A percentile compares a stretch with the other conserved stretches of the same genome.
Evolutionary conservation across 2,797 vertebrate species (phyloP).

Genomic region (Furcifer pardalis): DNA sequence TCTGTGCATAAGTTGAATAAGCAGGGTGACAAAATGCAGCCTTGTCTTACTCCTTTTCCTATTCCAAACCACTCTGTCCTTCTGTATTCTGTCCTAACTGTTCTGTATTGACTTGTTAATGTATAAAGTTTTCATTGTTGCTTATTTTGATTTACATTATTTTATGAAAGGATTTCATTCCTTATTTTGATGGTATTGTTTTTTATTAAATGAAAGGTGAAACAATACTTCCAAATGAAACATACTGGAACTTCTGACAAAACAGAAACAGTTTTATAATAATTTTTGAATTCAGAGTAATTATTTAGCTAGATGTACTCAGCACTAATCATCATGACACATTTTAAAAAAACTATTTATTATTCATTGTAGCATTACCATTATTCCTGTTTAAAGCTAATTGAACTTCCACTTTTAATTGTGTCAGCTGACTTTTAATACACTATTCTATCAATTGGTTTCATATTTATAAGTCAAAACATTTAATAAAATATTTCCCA

Average conservation of each 20-base stretch:
- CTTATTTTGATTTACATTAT: not conserved
- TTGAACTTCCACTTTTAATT: slow-evolving; percentile 34
- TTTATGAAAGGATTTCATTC: not conserved
- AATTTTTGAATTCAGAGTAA: slow-evolving; percentile 38
- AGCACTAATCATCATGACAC: slow-evolving; percentile 17
- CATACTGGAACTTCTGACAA: slow-evolving; percentile 42
- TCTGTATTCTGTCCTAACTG: too few species aligned
- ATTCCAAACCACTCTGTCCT: too few species aligned
- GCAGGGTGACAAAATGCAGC: too few species aligned
- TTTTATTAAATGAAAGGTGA: slow-evolving; percentile 21
- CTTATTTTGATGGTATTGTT: slow-evolving; percentile 17
- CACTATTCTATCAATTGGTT: slow-evolving; percentile 49
- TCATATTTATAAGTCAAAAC: slow-evolving; percentile 50
- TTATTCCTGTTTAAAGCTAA: slow-evolving; percentile 28
- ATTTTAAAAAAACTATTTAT: slow-evolving; percentile 20
- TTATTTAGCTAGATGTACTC: slow-evolving; percentile 30
- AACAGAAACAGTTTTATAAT: slow-evolving; percentile 45
- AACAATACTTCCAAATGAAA: slow-evolving; percentile 8
- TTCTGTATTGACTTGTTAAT: not conserved
- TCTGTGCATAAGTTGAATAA: too few species aligned
- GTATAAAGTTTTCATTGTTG: not conserved
- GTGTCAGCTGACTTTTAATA: slow-evolving; percentile 43
- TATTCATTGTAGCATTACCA: slow-evolving; percentile 2
- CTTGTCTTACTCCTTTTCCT: too few species aligned
- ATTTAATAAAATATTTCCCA: slow-evolving; percentile 36